Evolutionary conservation across 2,113 vertebrate species (phyloP), one percentile per base, ranked within the genome.

Genomic region (Cyprinodon variegatus): DNA sequence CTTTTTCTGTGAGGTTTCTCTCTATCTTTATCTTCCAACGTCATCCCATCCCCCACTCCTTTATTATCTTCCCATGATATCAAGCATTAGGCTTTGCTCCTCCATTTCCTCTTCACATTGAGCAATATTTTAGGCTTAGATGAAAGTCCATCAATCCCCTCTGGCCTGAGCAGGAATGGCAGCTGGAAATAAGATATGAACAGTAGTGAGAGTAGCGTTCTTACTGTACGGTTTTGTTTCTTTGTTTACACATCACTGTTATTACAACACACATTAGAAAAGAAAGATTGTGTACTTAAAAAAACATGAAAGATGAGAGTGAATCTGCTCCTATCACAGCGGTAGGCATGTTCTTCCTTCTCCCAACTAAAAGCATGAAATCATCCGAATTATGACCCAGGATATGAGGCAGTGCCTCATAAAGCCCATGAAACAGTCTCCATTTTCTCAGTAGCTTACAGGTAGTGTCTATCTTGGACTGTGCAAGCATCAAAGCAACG

Each of bases 1-100:
- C 68, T 77, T 70, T 29, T 62, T 75, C 71, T 76, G 74, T 86
- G 80, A 82, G 82, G 81, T 81, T 81, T 82, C 74, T 61, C 41
- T 78, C 70, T 73, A 12, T 82, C 41, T 70, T 53, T 69, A 61
- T 81, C 70, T 68, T 50, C 74, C 11, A 15, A 61, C 59, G 45
- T 72, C 76, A 78, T 48, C 79, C 71, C 70, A 62, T 40, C 68
- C 68, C 45, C 68, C 50, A 45, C 72, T 65, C 50, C 72, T 50
- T 88, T 38, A 76, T 81, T 77, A 86, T 84, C 74, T 71, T 68
- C 64, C 72, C 62, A 70, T 22, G 63, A 75, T 80, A 76, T 82
- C n/a, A 13, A 70, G 65, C 72, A 70, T 78, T 78, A 70, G 53
- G 53, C 53, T 76, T 57, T 69, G 79, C 71, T 68, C 71, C 80